These are phyloP conservation scores for Melipona beecheii DNA, from an alignment of 2,888 invertebrate species.

Conservation along the genomic window DNA sequence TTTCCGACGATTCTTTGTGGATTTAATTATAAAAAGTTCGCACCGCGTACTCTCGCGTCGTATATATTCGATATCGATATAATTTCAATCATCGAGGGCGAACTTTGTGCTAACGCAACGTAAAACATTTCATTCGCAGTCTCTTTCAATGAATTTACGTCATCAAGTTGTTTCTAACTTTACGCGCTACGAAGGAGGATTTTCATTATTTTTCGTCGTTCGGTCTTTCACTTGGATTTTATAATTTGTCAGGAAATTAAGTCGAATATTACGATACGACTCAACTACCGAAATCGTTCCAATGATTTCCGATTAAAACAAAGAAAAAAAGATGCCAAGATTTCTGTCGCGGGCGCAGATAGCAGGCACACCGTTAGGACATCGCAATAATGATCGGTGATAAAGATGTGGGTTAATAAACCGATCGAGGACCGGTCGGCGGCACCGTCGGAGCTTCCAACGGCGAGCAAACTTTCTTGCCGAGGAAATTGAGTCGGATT, in stretches of 20 bases:
- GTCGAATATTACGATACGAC: background rate
- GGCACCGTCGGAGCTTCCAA: conserved; percentile 42
- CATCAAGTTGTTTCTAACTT: background rate
- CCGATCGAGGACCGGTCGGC: conserved; percentile 64
- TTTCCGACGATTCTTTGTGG: background rate
- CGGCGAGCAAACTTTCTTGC: conserved; percentile 77
- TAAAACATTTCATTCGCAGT: background rate
- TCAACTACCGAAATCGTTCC: fast-evolving
- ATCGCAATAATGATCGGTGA: conserved; percentile 72
- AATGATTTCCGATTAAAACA: too few species aligned
- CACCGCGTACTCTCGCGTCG: too few species aligned
- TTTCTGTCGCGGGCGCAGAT: background rate
- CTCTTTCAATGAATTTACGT: background rate
- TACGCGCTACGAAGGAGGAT: fast-evolving
- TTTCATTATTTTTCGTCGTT: background rate
- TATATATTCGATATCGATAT: too few species aligned
- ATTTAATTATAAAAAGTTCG: background rate
- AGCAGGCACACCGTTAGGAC: conserved; percentile 23
- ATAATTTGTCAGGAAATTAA: background rate
- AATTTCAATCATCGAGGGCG: background rate
- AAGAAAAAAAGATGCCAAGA: background rate
- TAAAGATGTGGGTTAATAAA: conserved; percentile 74
- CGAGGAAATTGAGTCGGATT: conserved; percentile 82
- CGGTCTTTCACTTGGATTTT: too few species aligned
- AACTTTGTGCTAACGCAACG: fast-evolving